phyloP scores from a whole-genome alignment of 2,888 invertebrate genomes.

The Nomada flava region DNA sequence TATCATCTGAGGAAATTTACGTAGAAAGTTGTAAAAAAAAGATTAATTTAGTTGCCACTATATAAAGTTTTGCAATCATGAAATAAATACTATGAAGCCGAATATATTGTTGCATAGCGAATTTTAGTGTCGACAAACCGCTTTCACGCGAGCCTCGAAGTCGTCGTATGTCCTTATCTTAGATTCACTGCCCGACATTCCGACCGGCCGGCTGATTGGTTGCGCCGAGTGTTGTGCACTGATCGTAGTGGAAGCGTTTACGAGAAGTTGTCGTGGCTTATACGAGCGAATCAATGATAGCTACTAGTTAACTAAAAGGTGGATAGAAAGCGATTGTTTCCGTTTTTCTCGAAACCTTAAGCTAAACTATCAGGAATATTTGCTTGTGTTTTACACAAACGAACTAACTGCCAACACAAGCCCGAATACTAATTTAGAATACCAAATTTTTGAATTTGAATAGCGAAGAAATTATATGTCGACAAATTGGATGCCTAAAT shows the following conservation, averaged over 20 bases:
- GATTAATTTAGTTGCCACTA: constrained; percentile 3
- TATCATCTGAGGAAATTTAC: not conserved
- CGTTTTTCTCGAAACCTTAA: not conserved
- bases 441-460: not conserved
- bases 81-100: not conserved
- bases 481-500: not conserved
- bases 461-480: not conserved
- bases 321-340: constrained; percentile 20
- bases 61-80: not conserved
- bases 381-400: not conserved
- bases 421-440: not conserved
- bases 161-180: constrained; percentile 72
- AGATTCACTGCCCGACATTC: constrained; percentile 72
- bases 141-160: constrained; percentile 64
- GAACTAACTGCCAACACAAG: not conserved
- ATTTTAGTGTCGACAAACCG: constrained; percentile 54
- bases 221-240: constrained; percentile 66
- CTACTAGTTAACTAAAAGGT: constrained; percentile 45
- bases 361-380: not conserved
- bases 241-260: constrained; percentile 67
- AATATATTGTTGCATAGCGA: constrained; percentile 30
- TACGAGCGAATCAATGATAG: constrained; percentile 73
- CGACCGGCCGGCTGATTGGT: constrained; percentile 65
- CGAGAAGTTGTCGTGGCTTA: constrained; percentile 64
- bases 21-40: not conserved